These are phyloP conservation scores for Neogale vison DNA, from an alignment of 2,113 vertebrate species.

Conservation along the genomic window DNA sequence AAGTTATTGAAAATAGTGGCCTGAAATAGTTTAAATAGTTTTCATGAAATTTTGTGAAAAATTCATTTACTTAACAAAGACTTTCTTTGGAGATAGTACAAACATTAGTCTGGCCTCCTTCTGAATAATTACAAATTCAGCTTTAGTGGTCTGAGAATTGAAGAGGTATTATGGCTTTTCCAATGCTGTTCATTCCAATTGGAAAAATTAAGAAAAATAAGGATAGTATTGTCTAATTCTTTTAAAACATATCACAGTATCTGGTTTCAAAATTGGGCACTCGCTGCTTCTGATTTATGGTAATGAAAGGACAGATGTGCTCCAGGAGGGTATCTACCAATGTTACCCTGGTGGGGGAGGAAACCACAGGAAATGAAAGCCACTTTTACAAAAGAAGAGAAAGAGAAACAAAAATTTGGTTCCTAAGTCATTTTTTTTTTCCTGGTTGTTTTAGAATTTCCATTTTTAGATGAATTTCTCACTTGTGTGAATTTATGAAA, in stretches of 20 bases:
- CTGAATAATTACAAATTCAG: conserved; percentile 47
- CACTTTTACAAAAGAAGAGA: conserved; percentile 48
- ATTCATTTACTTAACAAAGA: conserved; percentile 6
- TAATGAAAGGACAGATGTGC: neutral
- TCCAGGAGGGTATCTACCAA: neutral
- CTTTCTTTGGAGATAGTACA: conserved; percentile 1
- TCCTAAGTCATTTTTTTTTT: conserved; percentile 48
- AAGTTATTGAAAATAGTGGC: conserved; percentile 40
- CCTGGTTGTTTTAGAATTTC: conserved; percentile 64
- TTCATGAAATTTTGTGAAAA: conserved; percentile 30
- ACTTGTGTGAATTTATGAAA: conserved; percentile 72
- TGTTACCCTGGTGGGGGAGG: neutral
- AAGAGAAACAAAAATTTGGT: conserved; percentile 53
- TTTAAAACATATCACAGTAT: neutral
- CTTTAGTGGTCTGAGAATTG: conserved; percentile 7
- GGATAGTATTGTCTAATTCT: neutral
- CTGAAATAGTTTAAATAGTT: conserved; percentile 17
- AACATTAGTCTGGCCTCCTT: neutral
- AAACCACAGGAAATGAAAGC: conserved; percentile 50
- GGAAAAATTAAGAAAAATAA: conserved; percentile 27
- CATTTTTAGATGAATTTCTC: conserved; percentile 72
- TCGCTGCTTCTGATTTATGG: neutral
- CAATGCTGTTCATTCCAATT: neutral
- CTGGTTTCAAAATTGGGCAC: neutral
- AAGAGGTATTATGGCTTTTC: neutral